Percentiles rank a stretch among this genome's conserved stretches.
These are phyloP conservation scores for Subacronicta megacephala DNA, from an alignment of 2,888 invertebrate species.

Conservation along the genomic window DNA sequence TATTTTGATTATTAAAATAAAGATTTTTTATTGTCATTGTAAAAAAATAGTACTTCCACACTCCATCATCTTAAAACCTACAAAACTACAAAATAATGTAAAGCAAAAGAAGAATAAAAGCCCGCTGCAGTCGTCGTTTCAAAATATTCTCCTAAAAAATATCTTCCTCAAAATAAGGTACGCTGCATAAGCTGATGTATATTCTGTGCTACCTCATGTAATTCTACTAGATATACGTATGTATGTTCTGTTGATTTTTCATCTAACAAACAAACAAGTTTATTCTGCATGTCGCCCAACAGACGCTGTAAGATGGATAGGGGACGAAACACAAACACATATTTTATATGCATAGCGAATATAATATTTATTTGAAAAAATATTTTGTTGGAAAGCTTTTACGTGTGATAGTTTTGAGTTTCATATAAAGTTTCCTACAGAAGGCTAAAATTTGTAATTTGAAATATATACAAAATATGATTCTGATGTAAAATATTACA, in stretches of 20 bases:
- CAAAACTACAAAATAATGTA: conserved; percentile 4
- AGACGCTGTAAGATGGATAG: conserved; percentile 59
- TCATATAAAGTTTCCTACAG: background rate
- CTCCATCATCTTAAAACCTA: background rate
- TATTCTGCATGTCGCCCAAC: conserved; percentile 53
- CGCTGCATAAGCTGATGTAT: conserved; percentile 1
- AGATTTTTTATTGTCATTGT: no score
- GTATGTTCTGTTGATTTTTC: conserved; percentile 62
- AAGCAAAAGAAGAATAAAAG: conserved; percentile 8
- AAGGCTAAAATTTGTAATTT: no score
- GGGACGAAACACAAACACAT: conserved; percentile 41
- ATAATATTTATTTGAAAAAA: conserved; percentile 27
- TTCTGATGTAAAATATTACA: no score
- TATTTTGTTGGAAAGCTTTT: conserved; percentile 9
- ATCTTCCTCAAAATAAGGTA: conserved; percentile 37
- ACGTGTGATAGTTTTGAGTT: background rate
- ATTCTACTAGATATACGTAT: conserved; percentile 7
- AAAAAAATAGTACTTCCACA: no score
- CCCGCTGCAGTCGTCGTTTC: conserved; percentile 22
- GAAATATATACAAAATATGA: no score
- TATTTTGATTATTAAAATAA: no score
- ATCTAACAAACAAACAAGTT: conserved; percentile 62
- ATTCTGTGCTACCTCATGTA: conserved; percentile 10
- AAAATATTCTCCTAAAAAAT: conserved; percentile 31
- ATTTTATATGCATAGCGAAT: conserved; percentile 45